Conservation (phyloP, 2,888 invertebrate genomes). For the Epinotia nisella region DNA sequence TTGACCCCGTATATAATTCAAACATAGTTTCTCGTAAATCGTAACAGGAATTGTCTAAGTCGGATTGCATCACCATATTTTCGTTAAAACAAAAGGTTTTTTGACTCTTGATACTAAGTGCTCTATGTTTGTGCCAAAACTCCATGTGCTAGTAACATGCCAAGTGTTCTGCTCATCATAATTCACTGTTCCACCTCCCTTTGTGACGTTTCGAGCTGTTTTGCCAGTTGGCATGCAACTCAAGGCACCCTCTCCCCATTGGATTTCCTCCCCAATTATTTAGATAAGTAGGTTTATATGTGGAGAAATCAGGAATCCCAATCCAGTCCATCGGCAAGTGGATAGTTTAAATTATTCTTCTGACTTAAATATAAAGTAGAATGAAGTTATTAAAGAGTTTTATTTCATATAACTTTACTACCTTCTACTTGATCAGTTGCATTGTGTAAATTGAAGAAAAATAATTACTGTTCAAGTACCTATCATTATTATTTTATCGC, state of each 20-base stretch:
- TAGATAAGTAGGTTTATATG: slow-evolving; percentile 12
- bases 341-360: too few relatives aligned
- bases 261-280: not conserved
- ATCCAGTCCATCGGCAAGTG: too few relatives aligned
- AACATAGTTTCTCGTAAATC: not conserved
- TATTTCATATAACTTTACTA: too few relatives aligned
- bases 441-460: too few relatives aligned
- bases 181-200: slow-evolving; percentile 5
- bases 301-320: too few relatives aligned
- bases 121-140: slow-evolving; percentile 18
- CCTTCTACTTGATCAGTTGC: too few relatives aligned
- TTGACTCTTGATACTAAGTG: slow-evolving; percentile 11
- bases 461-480: too few relatives aligned
- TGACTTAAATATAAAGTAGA: too few relatives aligned
- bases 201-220: slow-evolving; percentile 11
- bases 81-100: slow-evolving; percentile 4
- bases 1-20: too few relatives aligned
- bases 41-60: not conserved
- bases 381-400: too few relatives aligned
- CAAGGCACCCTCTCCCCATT: not conserved
- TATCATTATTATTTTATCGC: too few relatives aligned
- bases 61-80: not conserved
- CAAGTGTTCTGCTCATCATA: slow-evolving; percentile 20
- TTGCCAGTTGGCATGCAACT: slow-evolving; percentile 39
- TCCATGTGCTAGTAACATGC: slow-evolving; percentile 11